Percentiles rank a stretch among this genome's conserved stretches.
Evolutionary conservation across 2,888 invertebrate genomes (phyloP).

Genomic region (Iphiclides podalirius): DNA sequence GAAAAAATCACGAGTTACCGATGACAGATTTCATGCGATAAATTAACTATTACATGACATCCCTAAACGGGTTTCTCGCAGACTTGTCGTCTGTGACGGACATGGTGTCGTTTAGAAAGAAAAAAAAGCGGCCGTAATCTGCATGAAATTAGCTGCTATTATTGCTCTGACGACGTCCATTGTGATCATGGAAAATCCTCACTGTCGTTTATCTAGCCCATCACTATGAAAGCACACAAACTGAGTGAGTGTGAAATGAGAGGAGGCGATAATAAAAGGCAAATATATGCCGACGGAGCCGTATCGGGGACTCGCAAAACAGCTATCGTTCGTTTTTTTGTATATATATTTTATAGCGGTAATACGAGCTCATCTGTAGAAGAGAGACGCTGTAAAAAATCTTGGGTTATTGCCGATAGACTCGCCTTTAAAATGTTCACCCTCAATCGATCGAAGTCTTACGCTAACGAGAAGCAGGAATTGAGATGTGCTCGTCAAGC

Average conservation of each 20-base stretch:
- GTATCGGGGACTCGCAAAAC: conserved; percentile 17
- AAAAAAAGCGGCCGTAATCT: conserved; percentile 33
- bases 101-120: background rate
- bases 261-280: conserved; percentile 17
- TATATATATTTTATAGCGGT: conserved; percentile 20
- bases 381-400: background rate
- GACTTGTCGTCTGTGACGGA: background rate
- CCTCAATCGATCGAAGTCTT: too few species aligned
- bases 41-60: background rate
- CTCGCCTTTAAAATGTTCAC: too few species aligned
- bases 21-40: background rate
- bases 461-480: too few species aligned
- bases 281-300: conserved; percentile 19
- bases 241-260: conserved; percentile 20
- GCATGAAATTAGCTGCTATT: conserved; percentile 40
- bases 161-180: conserved; percentile 20
- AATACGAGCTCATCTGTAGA: background rate
- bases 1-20: background rate
- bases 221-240: conserved; percentile 15
- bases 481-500: too few species aligned
- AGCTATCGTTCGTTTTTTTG: conserved; percentile 9
- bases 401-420: background rate
- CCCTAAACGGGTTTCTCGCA: background rate
- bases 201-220: conserved; percentile 6
- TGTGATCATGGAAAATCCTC: conserved; percentile 6